Evolutionary conservation across 2,888 invertebrate genomes (phyloP).

Genomic region (Drosophila seclusa): DNA sequence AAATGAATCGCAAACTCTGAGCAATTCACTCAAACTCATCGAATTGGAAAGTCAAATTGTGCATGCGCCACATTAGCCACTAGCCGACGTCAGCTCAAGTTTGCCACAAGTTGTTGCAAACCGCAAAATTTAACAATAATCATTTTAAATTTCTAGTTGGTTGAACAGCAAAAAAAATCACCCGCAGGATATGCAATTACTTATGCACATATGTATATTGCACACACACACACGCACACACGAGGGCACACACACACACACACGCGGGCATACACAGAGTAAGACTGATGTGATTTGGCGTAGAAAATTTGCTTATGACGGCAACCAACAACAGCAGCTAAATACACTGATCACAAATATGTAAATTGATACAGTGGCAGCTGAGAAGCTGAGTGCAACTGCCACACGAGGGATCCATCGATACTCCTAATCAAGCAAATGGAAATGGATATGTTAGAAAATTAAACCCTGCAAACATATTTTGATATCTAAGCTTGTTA

Average conservation of each 20-base stretch:
- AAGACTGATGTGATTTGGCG: conserved; percentile 33
- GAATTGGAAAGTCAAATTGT: conserved; percentile 37
- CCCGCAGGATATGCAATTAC: conserved; percentile 52
- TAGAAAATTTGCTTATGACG: conserved; percentile 54
- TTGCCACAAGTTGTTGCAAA: conserved; percentile 29
- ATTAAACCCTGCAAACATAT: not conserved
- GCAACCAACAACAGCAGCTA: conserved; percentile 45
- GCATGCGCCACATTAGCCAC: conserved; percentile 41
- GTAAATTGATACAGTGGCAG: conserved; percentile 29
- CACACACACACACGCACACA: not conserved
- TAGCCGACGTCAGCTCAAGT: conserved; percentile 14
- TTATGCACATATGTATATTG: conserved; percentile 37
- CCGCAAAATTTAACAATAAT: conserved; percentile 31
- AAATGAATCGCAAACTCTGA: conserved; percentile 1
- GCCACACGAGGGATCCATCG: conserved; percentile 1
- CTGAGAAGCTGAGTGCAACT: not conserved
- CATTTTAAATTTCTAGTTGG: conserved; percentile 36
- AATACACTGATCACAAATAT: conserved; percentile 54
- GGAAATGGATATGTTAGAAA: not conserved
- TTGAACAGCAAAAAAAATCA: conserved; percentile 22
- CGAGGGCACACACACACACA: not conserved
- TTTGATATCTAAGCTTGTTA: not conserved
- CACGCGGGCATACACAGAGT: not conserved
- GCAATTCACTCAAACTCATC: conserved; percentile 17
- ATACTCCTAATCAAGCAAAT: not conserved